phyloP scores from a whole-genome alignment of 2,797 vertebrate species.

The Peromyscus eremicus region DNA sequence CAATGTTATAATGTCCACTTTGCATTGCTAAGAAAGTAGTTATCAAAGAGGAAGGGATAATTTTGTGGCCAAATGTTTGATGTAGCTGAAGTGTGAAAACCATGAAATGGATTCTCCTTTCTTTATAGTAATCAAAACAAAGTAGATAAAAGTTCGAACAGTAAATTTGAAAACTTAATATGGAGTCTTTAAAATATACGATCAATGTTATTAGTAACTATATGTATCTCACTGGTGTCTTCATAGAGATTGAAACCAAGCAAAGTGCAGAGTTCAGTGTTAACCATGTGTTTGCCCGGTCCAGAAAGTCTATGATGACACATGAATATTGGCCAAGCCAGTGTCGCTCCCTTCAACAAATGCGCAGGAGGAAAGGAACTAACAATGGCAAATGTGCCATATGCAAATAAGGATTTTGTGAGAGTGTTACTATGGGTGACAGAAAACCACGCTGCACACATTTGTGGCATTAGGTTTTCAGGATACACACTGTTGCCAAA shows the following conservation, averaged over 20 bases:
- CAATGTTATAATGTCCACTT: no score
- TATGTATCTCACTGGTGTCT: background rate
- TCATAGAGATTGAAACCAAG: background rate
- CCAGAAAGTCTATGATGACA: background rate
- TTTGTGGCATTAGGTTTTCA: background rate
- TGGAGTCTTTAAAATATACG: background rate
- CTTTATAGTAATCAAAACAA: background rate
- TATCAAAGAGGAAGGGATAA: background rate
- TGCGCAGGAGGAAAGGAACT: background rate
- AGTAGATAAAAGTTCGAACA: background rate
- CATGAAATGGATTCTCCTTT: background rate
- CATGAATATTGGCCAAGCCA: background rate
- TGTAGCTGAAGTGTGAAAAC: constrained; percentile 41
- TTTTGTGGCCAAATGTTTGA: background rate
- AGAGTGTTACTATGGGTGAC: background rate
- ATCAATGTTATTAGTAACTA: background rate
- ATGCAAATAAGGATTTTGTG: background rate
- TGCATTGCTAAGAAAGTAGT: background rate
- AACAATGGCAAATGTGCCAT: background rate
- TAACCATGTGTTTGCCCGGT: background rate
- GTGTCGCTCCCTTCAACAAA: background rate
- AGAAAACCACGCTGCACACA: background rate
- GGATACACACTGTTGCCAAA: background rate
- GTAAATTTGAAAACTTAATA: background rate
- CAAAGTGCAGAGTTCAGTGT: background rate